phyloP scores from a whole-genome alignment of 2,113 vertebrate species.

The Naja naja region DNA sequence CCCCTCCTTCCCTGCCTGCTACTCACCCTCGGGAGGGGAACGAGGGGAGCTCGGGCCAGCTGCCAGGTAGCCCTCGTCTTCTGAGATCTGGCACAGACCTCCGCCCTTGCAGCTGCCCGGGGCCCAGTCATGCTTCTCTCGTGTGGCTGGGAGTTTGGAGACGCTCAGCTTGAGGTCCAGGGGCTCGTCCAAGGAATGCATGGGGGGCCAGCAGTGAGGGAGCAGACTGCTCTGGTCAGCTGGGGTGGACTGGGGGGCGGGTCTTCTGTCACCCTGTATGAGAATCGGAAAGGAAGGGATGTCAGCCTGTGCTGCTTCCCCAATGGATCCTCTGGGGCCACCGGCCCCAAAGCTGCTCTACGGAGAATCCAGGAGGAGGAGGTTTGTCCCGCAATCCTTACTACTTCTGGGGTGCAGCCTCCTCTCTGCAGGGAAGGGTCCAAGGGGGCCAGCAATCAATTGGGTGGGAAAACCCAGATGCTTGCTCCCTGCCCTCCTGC shows the following conservation, averaged over 20 bases:
- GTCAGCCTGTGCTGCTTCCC: not conserved
- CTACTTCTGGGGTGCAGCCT: not conserved
- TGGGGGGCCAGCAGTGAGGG: slow-evolving; percentile 55
- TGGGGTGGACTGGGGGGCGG: not conserved
- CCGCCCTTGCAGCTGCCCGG: slow-evolving; percentile 58
- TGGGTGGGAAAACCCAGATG: not conserved
- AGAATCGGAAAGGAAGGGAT: not conserved
- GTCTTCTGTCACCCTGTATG: not conserved
- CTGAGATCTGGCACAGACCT: slow-evolving; percentile 71
- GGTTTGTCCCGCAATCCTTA: not conserved
- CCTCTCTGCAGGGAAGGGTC: not conserved
- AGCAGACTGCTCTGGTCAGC: not conserved
- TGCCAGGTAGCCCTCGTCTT: slow-evolving; percentile 71
- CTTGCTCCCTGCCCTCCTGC: too few relatives aligned
- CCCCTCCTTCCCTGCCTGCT: not conserved
- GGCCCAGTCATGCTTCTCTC: slow-evolving; percentile 69
- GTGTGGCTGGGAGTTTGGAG: slow-evolving; percentile 76
- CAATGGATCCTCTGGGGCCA: not conserved
- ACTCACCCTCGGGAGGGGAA: slow-evolving; percentile 76
- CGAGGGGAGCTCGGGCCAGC: slow-evolving; percentile 73
- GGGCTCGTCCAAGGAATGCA: slow-evolving; percentile 96
- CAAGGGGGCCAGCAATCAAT: not conserved
- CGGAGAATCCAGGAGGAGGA: not conserved
- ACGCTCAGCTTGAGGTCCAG: slow-evolving; percentile 91
- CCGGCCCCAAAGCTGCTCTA: not conserved